These are phyloP conservation scores for Lampris megalopsis DNA, from an alignment of 2,113 vertebrate genomes.

Conservation along the genomic window DNA sequence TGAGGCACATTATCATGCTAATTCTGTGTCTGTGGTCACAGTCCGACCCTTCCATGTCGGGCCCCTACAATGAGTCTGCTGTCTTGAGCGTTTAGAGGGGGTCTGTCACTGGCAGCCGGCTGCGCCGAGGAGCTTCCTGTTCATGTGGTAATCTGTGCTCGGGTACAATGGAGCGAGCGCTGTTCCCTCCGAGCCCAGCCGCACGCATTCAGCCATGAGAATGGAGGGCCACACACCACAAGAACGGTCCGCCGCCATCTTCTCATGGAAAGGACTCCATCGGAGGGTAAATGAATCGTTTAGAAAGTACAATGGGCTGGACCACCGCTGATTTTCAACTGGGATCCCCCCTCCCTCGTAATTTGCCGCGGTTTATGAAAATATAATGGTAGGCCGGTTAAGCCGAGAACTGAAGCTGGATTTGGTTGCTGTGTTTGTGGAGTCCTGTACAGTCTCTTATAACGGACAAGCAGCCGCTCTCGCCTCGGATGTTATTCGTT, in stretches of 20 bases:
- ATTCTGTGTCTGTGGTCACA: conserved; percentile 48
- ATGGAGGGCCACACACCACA: conserved; percentile 64
- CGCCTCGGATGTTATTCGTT: conserved; percentile 37
- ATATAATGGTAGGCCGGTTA: conserved; percentile 33
- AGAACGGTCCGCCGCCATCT: conserved; percentile 61
- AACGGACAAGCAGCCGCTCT: conserved; percentile 10
- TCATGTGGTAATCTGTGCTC: conserved; percentile 74
- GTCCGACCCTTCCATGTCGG: conserved; percentile 58
- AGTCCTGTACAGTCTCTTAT: conserved; percentile 2
- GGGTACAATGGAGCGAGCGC: conserved; percentile 56
- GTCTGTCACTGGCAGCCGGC: conserved; percentile 53
- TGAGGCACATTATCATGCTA: conserved; percentile 73
- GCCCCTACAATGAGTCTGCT: conserved; percentile 60
- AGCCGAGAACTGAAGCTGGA: conserved; percentile 14
- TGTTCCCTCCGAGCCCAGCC: conserved; percentile 51
- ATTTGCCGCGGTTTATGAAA: conserved; percentile 41
- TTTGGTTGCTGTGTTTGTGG: conserved; percentile 38
- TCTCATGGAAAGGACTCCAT: conserved; percentile 63
- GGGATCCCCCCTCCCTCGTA: conserved; percentile 55
- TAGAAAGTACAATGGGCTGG: conserved; percentile 59
- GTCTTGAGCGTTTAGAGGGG: conserved; percentile 59
- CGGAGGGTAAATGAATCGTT: conserved; percentile 74
- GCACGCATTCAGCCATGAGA: conserved; percentile 58
- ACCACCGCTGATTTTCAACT: conserved; percentile 57
- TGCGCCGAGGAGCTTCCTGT: conserved; percentile 72